Base-by-base conservation (phyloP, 2,113 vertebrate genomes). In the Cyanoramphus novaezelandiae region DNA sequence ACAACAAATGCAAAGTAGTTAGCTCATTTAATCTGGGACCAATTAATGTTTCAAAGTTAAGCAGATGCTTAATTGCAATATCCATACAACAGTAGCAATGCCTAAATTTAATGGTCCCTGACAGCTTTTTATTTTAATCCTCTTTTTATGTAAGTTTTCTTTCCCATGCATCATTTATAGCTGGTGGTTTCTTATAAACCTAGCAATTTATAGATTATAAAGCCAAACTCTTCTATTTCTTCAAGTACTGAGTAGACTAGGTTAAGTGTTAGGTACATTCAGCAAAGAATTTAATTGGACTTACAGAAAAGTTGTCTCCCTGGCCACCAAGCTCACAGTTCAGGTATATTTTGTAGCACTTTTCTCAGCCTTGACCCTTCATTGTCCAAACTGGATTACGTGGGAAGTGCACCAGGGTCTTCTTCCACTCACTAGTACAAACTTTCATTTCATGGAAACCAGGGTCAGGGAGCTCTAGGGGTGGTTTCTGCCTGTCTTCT, bases 41-140 rank as follows among this genome's bases (percentile, higher is more conserved):
- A 59, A 50, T 93, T 77, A 85, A 76, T 57, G 37, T 47, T 79
- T 72, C 43, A 76, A 95, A 94, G 46, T 77, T 80, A 76, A 96
- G 46, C 81, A 96, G 70, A 91, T 91, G 84, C 63, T 90, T 95
- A 93, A 91, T 69, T 89, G 78, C 44, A 92, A 25, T 10, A 9
- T 71, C 95, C 62, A 86, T 39, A 90, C 53, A 92, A 31, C 12
- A 25, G 59, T 87, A 85, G 79, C 67, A 87, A 82, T 85, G 78
- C n/a, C 49, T 90, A 41, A 72, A 94, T 82, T 87, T 87, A 96
- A 90, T 94, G 78, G 49, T 37, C 67, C 44, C 49, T 92, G 46
- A 43, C 33, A 76, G 35, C 9, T 49, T 81, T 83, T 82, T 72
- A 65, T 82, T 76, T 69, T 82, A 82, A 87, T 37, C 35, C 21